A percentile compares a stretch with the other conserved stretches of the same genome.
Evolutionary conservation across 2,113 vertebrate species (phyloP).

Genomic region (Upupa epops): DNA sequence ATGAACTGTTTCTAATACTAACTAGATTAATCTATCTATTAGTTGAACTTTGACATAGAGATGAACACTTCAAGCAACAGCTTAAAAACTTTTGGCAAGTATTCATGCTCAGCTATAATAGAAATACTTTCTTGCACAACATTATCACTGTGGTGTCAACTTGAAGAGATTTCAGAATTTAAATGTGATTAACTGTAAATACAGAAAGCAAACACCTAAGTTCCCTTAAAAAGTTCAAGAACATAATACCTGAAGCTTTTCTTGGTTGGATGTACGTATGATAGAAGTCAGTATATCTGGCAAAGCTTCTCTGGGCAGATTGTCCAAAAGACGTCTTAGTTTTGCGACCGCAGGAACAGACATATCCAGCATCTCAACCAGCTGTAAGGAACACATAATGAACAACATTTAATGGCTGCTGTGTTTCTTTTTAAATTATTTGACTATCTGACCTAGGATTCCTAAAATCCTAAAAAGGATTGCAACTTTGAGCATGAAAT

Average conservation of each 20-base stretch:
- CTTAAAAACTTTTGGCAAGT: background rate
- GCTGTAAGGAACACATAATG: slow-evolving; percentile 47
- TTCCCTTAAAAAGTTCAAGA: background rate
- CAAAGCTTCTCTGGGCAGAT: slow-evolving; percentile 88
- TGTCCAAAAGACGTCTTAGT: slow-evolving; percentile 89
- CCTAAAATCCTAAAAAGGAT: background rate
- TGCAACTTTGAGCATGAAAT: background rate
- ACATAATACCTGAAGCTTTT: slow-evolving; percentile 91
- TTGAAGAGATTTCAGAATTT: background rate
- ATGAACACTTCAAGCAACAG: background rate
- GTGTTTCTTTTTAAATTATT: background rate
- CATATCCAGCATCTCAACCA: slow-evolving; percentile 96
- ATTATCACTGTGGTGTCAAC: background rate
- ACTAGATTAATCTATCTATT: background rate
- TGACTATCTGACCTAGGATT: background rate
- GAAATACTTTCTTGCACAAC: background rate
- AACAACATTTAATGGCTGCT: background rate
- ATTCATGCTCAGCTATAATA: background rate
- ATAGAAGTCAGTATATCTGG: slow-evolving; percentile 94
- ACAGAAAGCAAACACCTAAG: background rate
- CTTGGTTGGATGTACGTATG: slow-evolving; percentile 92
- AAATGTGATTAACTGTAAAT: background rate
- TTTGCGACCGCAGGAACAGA: slow-evolving; percentile 95
- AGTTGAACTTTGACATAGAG: background rate
- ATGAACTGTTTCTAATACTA: background rate